phyloP scores from a whole-genome alignment of 1,140 invertebrate genomes.

The Gryon sp. region DNA sequence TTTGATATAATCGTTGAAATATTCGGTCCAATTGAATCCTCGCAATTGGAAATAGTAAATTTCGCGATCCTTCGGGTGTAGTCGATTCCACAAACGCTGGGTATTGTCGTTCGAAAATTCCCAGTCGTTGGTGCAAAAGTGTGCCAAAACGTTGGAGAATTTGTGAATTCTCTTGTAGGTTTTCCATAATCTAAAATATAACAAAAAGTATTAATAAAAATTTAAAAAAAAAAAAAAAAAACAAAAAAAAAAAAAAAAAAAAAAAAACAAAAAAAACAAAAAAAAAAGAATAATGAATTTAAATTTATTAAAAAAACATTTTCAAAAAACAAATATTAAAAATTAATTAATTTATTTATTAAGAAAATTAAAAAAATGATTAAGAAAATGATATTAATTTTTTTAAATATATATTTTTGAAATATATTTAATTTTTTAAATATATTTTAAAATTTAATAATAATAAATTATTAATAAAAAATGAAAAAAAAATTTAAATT shows the following conservation, averaged over 20 bases:
- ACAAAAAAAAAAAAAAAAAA: not conserved
- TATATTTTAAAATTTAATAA: slow-evolving; percentile 68
- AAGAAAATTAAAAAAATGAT: too few relatives aligned
- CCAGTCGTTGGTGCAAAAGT: slow-evolving; percentile 87
- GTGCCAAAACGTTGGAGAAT: slow-evolving; percentile 85
- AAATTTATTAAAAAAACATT: too few relatives aligned
- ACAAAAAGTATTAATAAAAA: slow-evolving; percentile 4
- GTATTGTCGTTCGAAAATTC: slow-evolving; percentile 85
- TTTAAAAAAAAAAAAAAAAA: slow-evolving; percentile 71
- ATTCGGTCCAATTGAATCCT: slow-evolving; percentile 84
- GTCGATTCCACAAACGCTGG: slow-evolving; percentile 79
- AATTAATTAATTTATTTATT: too few relatives aligned
- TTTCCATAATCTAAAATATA: slow-evolving; percentile 82
- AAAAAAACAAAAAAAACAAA: slow-evolving; percentile 75
- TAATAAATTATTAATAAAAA: slow-evolving; percentile 46
- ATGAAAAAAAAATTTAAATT: not conserved
- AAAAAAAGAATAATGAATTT: too few relatives aligned
- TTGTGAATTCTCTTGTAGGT: slow-evolving; percentile 88
- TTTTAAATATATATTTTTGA: not conserved
- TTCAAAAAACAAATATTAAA: too few relatives aligned
- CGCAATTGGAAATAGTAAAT: slow-evolving; percentile 86
- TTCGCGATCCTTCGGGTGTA: slow-evolving; percentile 82
- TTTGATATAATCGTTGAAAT: slow-evolving; percentile 83
- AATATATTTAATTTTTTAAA: not conserved
- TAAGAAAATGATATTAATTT: slow-evolving; percentile 5